These are phyloP conservation scores for Drosophila jambulina DNA, from an alignment of 1,140 invertebrate genomes.

Conservation along the genomic window DNA sequence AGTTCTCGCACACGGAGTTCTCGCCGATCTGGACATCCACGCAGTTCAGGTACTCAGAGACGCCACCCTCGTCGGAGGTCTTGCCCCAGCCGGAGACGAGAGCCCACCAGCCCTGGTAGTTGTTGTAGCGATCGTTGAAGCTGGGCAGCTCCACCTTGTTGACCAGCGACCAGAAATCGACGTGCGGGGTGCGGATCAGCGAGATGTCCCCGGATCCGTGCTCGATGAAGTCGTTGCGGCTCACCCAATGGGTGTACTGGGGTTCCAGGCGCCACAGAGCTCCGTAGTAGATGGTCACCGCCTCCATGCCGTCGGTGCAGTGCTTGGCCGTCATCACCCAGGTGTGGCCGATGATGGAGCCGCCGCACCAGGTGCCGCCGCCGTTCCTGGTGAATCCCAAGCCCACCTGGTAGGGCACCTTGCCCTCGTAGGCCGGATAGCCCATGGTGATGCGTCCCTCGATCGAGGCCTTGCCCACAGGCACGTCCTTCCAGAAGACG, in stretches of 20 bases:
- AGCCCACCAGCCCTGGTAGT: conserved; percentile 46
- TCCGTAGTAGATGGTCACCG: conserved; percentile 36
- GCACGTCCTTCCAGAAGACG: conserved; percentile 43
- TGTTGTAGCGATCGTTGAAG: conserved; percentile 35
- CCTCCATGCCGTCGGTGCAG: conserved; percentile 48
- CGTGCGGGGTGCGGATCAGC: conserved; percentile 38
- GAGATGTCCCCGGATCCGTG: conserved; percentile 44
- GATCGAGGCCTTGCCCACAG: conserved; percentile 22
- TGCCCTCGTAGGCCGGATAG: conserved; percentile 67
- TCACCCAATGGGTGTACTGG: conserved; percentile 33
- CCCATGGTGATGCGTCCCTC: conserved; percentile 63
- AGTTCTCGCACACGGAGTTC: conserved; percentile 23
- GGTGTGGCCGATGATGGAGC: conserved; percentile 87
- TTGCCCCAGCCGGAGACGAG: conserved; percentile 54
- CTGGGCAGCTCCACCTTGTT: conserved; percentile 52
- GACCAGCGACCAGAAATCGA: conserved; percentile 47
- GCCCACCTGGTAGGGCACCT: conserved; percentile 85
- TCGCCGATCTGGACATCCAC: conserved; percentile 42
- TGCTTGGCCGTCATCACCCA: conserved; percentile 85
- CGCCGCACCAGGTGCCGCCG: conserved; percentile 86
- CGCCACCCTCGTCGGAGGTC: conserved; percentile 27
- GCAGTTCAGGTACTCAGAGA: conserved; percentile 38
- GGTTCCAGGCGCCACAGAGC: conserved; percentile 31
- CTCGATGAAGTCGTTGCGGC: conserved; percentile 20
- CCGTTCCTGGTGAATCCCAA: conserved; percentile 80